Evolutionary conservation across 92 coral and sea anemone species (phyloP).

Genomic region (Epizoanthus scotinus): DNA sequence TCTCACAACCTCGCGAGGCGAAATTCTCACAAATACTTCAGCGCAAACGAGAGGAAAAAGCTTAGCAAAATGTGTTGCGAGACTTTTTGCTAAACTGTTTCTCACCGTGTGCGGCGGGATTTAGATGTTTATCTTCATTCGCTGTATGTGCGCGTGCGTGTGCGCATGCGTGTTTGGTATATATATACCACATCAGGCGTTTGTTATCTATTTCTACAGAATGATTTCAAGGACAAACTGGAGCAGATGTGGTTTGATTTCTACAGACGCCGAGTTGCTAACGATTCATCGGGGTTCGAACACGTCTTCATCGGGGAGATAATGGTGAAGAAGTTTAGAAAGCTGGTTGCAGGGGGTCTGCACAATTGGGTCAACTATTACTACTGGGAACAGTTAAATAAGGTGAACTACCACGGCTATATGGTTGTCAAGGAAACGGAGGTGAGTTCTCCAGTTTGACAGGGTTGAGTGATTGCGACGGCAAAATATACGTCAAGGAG

Average conservation of each 20-base stretch:
- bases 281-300: conserved; percentile 48
- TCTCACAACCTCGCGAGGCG: too few species aligned
- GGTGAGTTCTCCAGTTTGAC: background rate
- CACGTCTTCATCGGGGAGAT: conserved; percentile 49
- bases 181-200: too few species aligned
- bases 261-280: conserved; percentile 32
- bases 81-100: too few species aligned
- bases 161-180: too few species aligned
- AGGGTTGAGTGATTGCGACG: background rate
- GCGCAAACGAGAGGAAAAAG: too few species aligned
- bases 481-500: too few species aligned
- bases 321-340: background rate
- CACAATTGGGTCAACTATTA: conserved; percentile 51
- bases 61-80: too few species aligned
- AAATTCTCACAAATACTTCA: too few species aligned
- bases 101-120: too few species aligned
- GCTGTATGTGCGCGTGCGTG: too few species aligned
- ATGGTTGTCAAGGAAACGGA: conserved; percentile 1
- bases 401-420: conserved; percentile 34
- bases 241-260: conserved; percentile 38
- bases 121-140: too few species aligned
- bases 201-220: background rate
- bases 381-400: conserved; percentile 23
- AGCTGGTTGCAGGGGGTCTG: conserved; percentile 30
- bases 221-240: conserved; percentile 18